Evolutionary conservation across 2,113 vertebrate genomes (phyloP), one percentile per base, ranked within the genome.

Genomic region (Ellobius talpinus): DNA sequence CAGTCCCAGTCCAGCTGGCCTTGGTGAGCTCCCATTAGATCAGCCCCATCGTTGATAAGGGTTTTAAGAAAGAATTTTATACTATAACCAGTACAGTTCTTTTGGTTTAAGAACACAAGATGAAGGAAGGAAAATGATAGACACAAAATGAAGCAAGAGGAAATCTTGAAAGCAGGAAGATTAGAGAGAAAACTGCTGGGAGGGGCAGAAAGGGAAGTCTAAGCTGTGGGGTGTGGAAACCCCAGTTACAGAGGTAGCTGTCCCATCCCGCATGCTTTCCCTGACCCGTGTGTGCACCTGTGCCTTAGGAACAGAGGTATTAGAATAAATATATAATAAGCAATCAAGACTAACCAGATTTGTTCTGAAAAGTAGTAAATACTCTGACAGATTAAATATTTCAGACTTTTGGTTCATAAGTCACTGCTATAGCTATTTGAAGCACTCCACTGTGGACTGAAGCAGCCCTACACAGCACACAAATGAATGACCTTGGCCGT

Each of bases 41-140:
- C n/a, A n/a, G n/a, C n/a, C n/a, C n/a, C n/a, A n/a, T n/a, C n/a
- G n/a, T n/a, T n/a, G n/a, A n/a, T n/a, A n/a, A n/a, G n/a, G n/a
- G n/a, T n/a, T n/a, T n/a, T n/a, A 33, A 70, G 92, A 87, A 65
- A 7, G 68, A 55, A 91, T 55, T 86, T 70, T 77, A 84, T 63
- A 52, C 65, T 39, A 31, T 55, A 81, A 89, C 17, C 9, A 72
- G 47, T 39, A 61, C 10, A 72, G 79, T 26, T 88, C 84, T 85
- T 92, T 45, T 91, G 78, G 86, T 47, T 95, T 95, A 77, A 39
- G 81, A 89, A 4, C 36, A 29, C 50, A 29, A 87, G 45, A 52
- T 3, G 5, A 36, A 66, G 47, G 26, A 26, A 72, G 68, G 29
- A 52, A n/a, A 70, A 21, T 3, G 55, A 29, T 12, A 2, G 50